Base-by-base conservation (phyloP, 2,797 vertebrate genomes). In the Triplophysa bombifrons region DNA sequence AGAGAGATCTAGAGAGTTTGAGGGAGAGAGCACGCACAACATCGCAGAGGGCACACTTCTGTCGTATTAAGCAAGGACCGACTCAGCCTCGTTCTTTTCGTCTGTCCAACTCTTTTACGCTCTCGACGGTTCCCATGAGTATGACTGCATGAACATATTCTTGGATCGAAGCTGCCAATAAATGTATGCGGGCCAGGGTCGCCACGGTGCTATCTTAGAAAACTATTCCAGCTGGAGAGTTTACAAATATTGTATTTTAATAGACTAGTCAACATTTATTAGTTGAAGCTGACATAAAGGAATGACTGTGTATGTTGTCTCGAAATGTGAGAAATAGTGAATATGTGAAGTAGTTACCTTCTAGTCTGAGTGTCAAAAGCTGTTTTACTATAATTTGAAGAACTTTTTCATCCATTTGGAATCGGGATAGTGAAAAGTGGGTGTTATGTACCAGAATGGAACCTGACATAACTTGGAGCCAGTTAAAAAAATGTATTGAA, bases 81-180 rank as follows among this genome's bases (percentile, higher is more conserved):
- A 74, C 80, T 74, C 76, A 22, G 71, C 81, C 61, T 88, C 65
- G 83, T 86, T 87, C 86, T 85, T 88, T 89, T 87, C 90, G 88
- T 89, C 87, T 90, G 85, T 72, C 89, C 90, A 86, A 88, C 85
- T 88, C 89, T 89, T 91, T 91, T 89, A 91, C 89, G 87, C 87
- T 79, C 83, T 87, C 80, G 85, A 81, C 83, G 82, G 84, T 85
- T 85, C 86, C 86, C 88, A 87, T 82, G 80, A 80, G 84, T 81
- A 89, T 90, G 90, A 84, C 91, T 89, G 83, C 73, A 76, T 85
- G 78, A 83, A 88, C 80, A 41, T 76, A 84, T 88, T 86, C 87
- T 71, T 84, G 78, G 83, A 88, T 83, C 80, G 67, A 84, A 65
- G 85, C 88, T 91, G 89, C 91, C 90, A 88, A 87, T 84, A 87